These are phyloP conservation scores for Margaritifera margaritifera DNA, from an alignment of 2,888 invertebrate genomes.

Conservation along the genomic window DNA sequence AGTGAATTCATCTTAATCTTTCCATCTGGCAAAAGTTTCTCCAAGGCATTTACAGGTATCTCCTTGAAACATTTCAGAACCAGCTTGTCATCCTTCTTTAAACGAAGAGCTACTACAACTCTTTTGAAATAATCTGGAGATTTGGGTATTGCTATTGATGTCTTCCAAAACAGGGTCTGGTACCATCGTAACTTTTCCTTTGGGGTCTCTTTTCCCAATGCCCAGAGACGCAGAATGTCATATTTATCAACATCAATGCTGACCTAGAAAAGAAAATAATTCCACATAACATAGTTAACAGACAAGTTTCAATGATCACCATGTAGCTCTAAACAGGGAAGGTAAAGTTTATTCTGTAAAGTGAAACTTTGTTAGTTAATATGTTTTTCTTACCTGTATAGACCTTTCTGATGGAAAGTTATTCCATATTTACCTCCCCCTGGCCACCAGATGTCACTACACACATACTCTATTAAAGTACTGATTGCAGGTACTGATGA, in stretches of 20 bases:
- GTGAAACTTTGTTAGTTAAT: too few relatives aligned
- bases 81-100: slow-evolving; percentile 70
- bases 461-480: too few relatives aligned
- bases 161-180: slow-evolving; percentile 29
- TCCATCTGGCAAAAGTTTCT: slow-evolving; percentile 69
- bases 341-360: too few relatives aligned
- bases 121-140: slow-evolving; percentile 67
- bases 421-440: too few relatives aligned
- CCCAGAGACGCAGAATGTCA: slow-evolving; percentile 70
- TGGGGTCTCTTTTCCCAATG: slow-evolving; percentile 63
- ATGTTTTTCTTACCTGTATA: too few relatives aligned
- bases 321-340: too few relatives aligned
- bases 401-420: too few relatives aligned
- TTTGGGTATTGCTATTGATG: slow-evolving; percentile 30
- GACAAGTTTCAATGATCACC: too few relatives aligned
- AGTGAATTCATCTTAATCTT: slow-evolving; percentile 57
- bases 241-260: slow-evolving; percentile 65
- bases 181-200: slow-evolving; percentile 41
- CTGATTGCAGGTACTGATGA: too few relatives aligned
- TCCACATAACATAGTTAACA: too few relatives aligned
- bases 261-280: slow-evolving; percentile 52
- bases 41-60: slow-evolving; percentile 63
- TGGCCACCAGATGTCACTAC: too few relatives aligned
- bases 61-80: slow-evolving; percentile 71
- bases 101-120: slow-evolving; percentile 67